These are phyloP conservation scores for Brachionus calyciflorus DNA, from an alignment of 1,140 invertebrate genomes.

Conservation along the genomic window DNA sequence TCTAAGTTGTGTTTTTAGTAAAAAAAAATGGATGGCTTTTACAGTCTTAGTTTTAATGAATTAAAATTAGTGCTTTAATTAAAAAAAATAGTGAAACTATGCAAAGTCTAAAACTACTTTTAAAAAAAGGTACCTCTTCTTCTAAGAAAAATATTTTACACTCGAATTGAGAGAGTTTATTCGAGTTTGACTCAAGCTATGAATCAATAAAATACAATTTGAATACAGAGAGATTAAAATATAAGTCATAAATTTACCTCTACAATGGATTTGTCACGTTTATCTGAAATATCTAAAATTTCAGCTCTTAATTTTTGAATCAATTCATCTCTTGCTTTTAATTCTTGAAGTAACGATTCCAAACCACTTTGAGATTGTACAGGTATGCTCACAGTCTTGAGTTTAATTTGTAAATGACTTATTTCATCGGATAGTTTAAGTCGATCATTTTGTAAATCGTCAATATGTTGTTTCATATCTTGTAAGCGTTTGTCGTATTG, in stretches of 20 bases:
- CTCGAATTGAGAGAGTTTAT: slow-evolving; percentile 12
- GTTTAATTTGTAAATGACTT: slow-evolving; percentile 20
- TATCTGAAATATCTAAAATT: slow-evolving; percentile 56
- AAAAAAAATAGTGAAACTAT: too few species aligned
- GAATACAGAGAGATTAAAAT: neutral
- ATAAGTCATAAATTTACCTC: slow-evolving; percentile 51
- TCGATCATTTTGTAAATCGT: slow-evolving; percentile 54
- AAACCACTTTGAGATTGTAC: slow-evolving; percentile 53
- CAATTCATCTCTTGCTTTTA: slow-evolving; percentile 57
- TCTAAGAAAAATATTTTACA: slow-evolving; percentile 27
- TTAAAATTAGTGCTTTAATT: neutral
- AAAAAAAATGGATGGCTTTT: too few species aligned
- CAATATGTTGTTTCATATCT: slow-evolving; percentile 54
- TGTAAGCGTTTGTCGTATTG: slow-evolving; percentile 55
- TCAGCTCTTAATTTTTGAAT: slow-evolving; percentile 57
- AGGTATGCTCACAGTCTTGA: slow-evolving; percentile 54
- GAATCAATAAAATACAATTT: neutral
- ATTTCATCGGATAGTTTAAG: slow-evolving; percentile 57
- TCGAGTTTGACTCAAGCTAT: slow-evolving; percentile 7
- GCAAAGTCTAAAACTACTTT: too few species aligned
- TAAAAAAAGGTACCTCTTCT: slow-evolving; percentile 20
- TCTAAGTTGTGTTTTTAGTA: too few species aligned
- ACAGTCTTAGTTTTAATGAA: neutral
- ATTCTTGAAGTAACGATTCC: slow-evolving; percentile 54
- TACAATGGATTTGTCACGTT: slow-evolving; percentile 53